phyloP scores from a whole-genome alignment of 2,888 invertebrate genomes.

The Apodemia zela region DNA sequence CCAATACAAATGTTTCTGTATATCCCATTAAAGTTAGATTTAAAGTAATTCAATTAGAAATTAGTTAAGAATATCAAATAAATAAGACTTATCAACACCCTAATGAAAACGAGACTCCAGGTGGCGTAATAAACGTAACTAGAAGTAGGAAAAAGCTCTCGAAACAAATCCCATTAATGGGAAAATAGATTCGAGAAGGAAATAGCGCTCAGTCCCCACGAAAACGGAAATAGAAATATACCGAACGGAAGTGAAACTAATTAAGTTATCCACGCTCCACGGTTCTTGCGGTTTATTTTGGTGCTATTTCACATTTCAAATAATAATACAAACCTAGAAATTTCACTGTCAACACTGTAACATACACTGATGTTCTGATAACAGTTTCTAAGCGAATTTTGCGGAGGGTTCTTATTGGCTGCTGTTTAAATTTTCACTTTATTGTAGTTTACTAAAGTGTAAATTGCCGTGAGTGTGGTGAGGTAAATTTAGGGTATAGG shows the following conservation, averaged over 20 bases:
- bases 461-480: slow-evolving; percentile 37
- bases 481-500: slow-evolving; percentile 54
- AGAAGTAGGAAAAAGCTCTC: slow-evolving; percentile 44
- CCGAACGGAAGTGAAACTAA: slow-evolving; percentile 77
- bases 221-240: slow-evolving; percentile 77
- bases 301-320: slow-evolving; percentile 68
- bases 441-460: slow-evolving; percentile 36
- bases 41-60: neutral
- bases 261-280: slow-evolving; percentile 74
- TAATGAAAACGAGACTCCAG: neutral
- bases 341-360: slow-evolving; percentile 72
- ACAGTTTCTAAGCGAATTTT: slow-evolving; percentile 60
- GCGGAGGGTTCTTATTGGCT: slow-evolving; percentile 43
- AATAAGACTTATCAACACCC: neutral
- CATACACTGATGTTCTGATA: slow-evolving; percentile 65
- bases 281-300: slow-evolving; percentile 72
- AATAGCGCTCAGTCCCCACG: slow-evolving; percentile 63
- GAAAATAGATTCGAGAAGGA: slow-evolving; percentile 69
- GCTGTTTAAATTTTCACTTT: slow-evolving; percentile 41
- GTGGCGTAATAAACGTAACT: slow-evolving; percentile 2
- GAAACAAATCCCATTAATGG: slow-evolving; percentile 68
- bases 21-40: neutral
- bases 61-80: neutral
- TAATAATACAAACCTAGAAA: slow-evolving; percentile 54
- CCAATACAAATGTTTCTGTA: too few relatives aligned